phyloP scores from a whole-genome alignment of 1,140 invertebrate genomes.

The Philotrypesis tridentata region DNA sequence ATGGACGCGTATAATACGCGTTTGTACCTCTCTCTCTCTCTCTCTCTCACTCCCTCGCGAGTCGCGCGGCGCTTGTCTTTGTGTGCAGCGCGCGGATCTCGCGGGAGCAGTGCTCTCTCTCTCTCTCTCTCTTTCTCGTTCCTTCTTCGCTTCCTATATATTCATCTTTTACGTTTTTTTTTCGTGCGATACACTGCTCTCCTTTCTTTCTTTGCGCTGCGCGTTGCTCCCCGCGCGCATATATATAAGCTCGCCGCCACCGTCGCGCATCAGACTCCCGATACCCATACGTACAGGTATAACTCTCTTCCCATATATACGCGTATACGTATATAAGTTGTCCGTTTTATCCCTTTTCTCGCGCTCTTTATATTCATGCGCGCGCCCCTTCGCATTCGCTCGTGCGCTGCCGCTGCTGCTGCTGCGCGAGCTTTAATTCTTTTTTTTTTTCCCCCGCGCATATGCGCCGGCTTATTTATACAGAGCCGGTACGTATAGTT shows the following conservation, averaged over 20 bases:
- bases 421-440: no score
- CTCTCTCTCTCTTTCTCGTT: no score
- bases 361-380: slow-evolving; percentile 46
- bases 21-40: neutral
- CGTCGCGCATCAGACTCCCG: no score
- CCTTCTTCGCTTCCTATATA: slow-evolving; percentile 38
- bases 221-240: slow-evolving; percentile 20
- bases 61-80: neutral
- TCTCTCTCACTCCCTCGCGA: neutral
- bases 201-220: slow-evolving; percentile 52
- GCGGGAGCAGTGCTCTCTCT: neutral
- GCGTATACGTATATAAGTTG: no score
- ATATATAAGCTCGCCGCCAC: no score
- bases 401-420: no score
- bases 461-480: no score
- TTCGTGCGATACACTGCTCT: slow-evolving; percentile 47
- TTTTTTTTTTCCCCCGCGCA: neutral
- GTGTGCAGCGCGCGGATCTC: neutral
- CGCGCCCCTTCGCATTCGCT: neutral
- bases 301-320: slow-evolving; percentile 32
- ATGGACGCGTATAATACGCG: neutral
- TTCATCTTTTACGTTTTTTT: slow-evolving; percentile 53
- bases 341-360: slow-evolving; percentile 46
- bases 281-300: neutral
- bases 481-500: no score